Evolutionary conservation across 1,140 invertebrate species (phyloP).

Genomic region (Probaryconus sp.): DNA sequence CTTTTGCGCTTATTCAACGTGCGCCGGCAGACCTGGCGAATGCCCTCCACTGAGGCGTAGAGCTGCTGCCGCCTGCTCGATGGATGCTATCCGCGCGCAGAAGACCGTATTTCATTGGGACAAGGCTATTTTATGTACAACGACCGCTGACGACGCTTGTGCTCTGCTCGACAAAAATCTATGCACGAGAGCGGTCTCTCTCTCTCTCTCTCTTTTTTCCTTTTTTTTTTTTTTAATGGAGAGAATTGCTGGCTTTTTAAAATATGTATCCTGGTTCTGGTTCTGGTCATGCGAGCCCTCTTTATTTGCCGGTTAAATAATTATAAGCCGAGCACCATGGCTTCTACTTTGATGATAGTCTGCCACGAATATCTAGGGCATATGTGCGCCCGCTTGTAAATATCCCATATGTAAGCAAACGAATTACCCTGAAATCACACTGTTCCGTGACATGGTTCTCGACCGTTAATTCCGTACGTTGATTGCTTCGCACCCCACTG

Average conservation of each 20-base stretch:
- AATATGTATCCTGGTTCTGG: constrained; percentile 13
- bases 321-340: constrained; percentile 6
- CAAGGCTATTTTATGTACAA: constrained; percentile 3
- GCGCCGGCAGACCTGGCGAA: background rate
- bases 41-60: background rate
- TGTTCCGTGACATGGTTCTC: constrained; percentile 29
- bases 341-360: background rate
- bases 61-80: too few relatives aligned
- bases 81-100: background rate
- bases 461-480: constrained; percentile 26
- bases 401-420: constrained; percentile 50
- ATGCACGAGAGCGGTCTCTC: background rate
- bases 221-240: too few relatives aligned
- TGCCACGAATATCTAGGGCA: constrained; percentile 10
- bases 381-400: constrained; percentile 41
- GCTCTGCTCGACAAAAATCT: constrained; percentile 7
- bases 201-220: too few relatives aligned
- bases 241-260: constrained; percentile 16
- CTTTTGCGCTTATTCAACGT: background rate
- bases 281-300: constrained; percentile 15
- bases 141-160: constrained; percentile 22
- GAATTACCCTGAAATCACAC: constrained; percentile 51
- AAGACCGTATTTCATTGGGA: constrained; percentile 7
- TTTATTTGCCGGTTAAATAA: constrained; percentile 47
- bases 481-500: constrained; percentile 28